Conservation (phyloP, 1,140 invertebrate species). For the Drosophila suzukii region DNA sequence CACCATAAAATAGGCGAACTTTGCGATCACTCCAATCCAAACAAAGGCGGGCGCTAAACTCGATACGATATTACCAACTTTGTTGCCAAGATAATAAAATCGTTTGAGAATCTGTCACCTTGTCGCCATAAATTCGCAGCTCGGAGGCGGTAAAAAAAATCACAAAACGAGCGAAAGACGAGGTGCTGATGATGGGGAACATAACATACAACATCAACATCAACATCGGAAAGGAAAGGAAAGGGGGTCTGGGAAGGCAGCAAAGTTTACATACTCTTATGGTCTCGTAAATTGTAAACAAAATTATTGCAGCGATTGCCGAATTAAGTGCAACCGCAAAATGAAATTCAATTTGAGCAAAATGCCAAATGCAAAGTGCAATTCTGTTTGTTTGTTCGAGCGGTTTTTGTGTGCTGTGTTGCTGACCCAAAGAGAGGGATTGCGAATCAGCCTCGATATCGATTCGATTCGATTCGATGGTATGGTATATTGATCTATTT, state of each 20-base stretch:
- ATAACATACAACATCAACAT: neutral
- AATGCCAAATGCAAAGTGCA: conserved; percentile 43
- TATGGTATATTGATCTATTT: conserved; percentile 46
- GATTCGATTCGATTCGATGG: neutral
- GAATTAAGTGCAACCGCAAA: conserved; percentile 79
- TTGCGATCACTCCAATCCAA: conserved; percentile 53
- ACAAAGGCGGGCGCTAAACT: conserved; percentile 46
- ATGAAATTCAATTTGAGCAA: conserved; percentile 73
- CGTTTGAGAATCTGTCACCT: conserved; percentile 79
- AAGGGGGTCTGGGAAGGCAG: conserved; percentile 41
- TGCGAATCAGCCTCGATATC: conserved; percentile 27
- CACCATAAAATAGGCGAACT: conserved; percentile 47
- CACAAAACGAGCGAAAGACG: conserved; percentile 38
- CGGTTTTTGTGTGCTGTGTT: conserved; percentile 27
- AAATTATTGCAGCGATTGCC: conserved; percentile 81
- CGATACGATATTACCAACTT: conserved; percentile 48
- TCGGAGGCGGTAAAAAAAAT: conserved; percentile 27
- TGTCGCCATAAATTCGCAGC: conserved; percentile 68
- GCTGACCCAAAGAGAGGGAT: conserved; percentile 50
- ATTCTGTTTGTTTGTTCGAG: conserved; percentile 71
- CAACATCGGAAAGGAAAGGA: conserved; percentile 11
- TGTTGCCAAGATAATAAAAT: conserved; percentile 80
- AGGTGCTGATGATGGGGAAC: conserved; percentile 15
- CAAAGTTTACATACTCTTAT: conserved; percentile 65
- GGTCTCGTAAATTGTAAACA: conserved; percentile 77